A percentile compares a stretch with the other conserved stretches of the same genome.
Evolutionary conservation across 1,140 invertebrate species (phyloP).

Genomic region (Aphelenchoides avenae): DNA sequence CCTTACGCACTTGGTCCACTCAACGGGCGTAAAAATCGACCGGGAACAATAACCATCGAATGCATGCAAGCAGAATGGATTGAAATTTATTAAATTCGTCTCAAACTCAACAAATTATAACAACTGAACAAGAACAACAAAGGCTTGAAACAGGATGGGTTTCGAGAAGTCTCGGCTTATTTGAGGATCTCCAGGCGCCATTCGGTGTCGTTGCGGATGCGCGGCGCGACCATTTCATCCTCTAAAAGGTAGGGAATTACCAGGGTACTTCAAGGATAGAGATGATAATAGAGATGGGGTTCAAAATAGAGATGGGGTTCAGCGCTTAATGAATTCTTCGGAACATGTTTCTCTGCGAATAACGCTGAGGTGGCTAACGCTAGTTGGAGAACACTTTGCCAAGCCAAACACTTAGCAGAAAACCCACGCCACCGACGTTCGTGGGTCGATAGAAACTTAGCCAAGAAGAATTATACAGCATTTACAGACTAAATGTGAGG

Average conservation of each 20-base stretch:
- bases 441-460: background rate
- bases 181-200: slow-evolving; percentile 41
- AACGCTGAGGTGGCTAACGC: too few species aligned
- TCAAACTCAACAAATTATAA: slow-evolving; percentile 4
- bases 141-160: background rate
- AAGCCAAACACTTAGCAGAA: too few species aligned
- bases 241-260: too few species aligned
- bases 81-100: slow-evolving; percentile 19
- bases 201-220: slow-evolving; percentile 32
- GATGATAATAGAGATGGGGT: too few species aligned
- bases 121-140: slow-evolving; percentile 17
- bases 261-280: too few species aligned
- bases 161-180: slow-evolving; percentile 23
- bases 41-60: slow-evolving; percentile 18
- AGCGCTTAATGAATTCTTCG: too few species aligned
- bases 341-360: too few species aligned
- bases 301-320: too few species aligned
- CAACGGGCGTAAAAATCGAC: too few species aligned
- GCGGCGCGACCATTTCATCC: slow-evolving; percentile 41
- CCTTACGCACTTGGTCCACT: too few species aligned
- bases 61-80: slow-evolving; percentile 15
- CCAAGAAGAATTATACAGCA: background rate
- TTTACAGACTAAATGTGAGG: background rate
- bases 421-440: too few species aligned
- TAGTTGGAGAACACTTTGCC: too few species aligned